Evolutionary conservation across 1,140 invertebrate species (phyloP).

Genomic region (Anthonomus grandis): DNA sequence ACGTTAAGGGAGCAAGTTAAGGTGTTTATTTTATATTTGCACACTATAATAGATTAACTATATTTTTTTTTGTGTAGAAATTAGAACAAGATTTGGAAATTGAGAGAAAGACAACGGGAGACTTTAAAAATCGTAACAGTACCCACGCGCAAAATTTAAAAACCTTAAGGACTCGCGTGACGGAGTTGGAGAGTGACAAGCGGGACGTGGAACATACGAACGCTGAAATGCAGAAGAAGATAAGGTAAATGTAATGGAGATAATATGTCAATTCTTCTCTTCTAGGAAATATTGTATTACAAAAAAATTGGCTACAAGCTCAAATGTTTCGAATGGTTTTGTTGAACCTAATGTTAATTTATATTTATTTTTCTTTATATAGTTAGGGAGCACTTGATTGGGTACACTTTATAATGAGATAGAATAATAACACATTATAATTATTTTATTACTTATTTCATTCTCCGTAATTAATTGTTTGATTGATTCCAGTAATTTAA

Average conservation of each 20-base stretch:
- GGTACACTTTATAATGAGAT: too few species aligned
- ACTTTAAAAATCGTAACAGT: slow-evolving; percentile 29
- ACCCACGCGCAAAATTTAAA: slow-evolving; percentile 28
- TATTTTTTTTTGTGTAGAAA: slow-evolving; percentile 30
- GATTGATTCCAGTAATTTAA: too few species aligned
- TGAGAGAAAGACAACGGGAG: slow-evolving; percentile 33
- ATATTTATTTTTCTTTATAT: too few species aligned
- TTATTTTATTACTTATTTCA: too few species aligned
- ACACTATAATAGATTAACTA: not conserved
- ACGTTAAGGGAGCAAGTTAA: slow-evolving; percentile 35
- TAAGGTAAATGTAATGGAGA: slow-evolving; percentile 36
- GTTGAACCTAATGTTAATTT: too few species aligned
- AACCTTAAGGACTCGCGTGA: slow-evolving; percentile 30
- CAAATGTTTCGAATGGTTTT: too few species aligned
- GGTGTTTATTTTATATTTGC: slow-evolving; percentile 9
- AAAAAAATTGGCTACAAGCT: too few species aligned
- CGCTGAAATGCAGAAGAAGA: slow-evolving; percentile 28
- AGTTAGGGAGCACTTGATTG: too few species aligned
- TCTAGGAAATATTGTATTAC: too few species aligned
- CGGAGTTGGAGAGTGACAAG: slow-evolving; percentile 34
- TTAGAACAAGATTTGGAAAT: slow-evolving; percentile 37
- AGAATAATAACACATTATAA: too few species aligned
- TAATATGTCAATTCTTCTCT: too few species aligned
- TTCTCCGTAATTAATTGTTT: too few species aligned
- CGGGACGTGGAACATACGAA: slow-evolving; percentile 29